Base-by-base conservation (phyloP, 2,113 vertebrate species). In the Narcine bancroftii region DNA sequence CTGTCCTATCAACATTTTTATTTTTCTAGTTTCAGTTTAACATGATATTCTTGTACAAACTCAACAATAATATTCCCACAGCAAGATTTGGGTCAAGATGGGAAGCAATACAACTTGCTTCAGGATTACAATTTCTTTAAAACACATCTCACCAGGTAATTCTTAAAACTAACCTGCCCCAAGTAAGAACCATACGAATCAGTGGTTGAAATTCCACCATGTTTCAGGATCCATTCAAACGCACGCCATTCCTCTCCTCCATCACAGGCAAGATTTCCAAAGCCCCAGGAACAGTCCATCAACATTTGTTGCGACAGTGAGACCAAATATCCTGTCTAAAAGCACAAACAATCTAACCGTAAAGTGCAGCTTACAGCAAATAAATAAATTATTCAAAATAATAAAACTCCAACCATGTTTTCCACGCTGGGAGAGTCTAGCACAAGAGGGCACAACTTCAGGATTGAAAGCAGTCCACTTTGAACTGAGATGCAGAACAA, bases 241-340 rank as follows among this genome's bases (percentile, higher is more conserved):
- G 94, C 96, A 76, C 97, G 93, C 96, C 95, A 97, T 93, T 97
- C 97, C 94, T 97, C 97, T 0, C 96, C 95, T 2, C 97, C 96
- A 0, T 97, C 97, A 0, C 96, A 98, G 81, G 95, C 96, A 0
- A 96, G 95, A 79, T 98, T 98, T 42, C 96, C 96, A 0, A 97
- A 97, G 92, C 96, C 96, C 97, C 95, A 97, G 87, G 96, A 96
- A 92, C 97, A 97, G 94, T 97, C 97, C 0, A 97, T 95, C 93
- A 98, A 94, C 93, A 97, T 96, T 95, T 97, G 96, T 92, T 97
- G 97, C 89, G 97, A 97, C 92, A 97, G 94, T 2, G 95, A 94
- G 92, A 96, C 96, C 94, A 96, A 95, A 92, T 94, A 93, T 0
- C 97, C 96, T 0, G 95, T 96, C 96, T 97, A 93, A 0, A 2